Base-by-base conservation (phyloP, 2,888 invertebrate genomes). In the Eutolmus rufibarbis region DNA sequence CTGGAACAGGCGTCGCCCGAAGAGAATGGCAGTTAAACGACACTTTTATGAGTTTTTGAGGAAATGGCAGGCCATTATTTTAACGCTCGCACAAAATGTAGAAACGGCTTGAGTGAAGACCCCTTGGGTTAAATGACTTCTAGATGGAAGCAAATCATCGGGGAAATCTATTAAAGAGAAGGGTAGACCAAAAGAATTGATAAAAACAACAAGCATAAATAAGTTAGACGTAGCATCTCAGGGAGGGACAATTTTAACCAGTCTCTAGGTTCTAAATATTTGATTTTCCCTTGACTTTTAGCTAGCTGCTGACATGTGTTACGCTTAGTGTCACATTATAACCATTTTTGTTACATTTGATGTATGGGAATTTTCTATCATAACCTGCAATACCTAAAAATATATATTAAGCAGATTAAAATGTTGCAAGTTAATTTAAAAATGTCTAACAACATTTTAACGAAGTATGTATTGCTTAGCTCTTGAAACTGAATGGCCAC, bases 141-240 rank as follows among this genome's bases (percentile, higher is more conserved):
- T 31, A 23, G 84, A 40, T 74, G 74, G 12, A 28, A 34, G 19
- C 51, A 84, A 84, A 84, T 74, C 84, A 84, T 66, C 74, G 19
- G 84, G 84, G 84, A 84, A 84, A 84, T 84, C 37, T 84, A 84
- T 84, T 66, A 66, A 43, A 66, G 51, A 84, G 37, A 66, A 66
- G 66, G 66, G 28, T 28, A 66, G 28, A 28, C 28, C 12, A 23
- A 28, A 28, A 66, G 66, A 51, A 66, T 66, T 7, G 12, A 66
- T 14, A 66, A 66, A 57, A 66, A 28, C 23, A 57, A 19, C 9
- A 66, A 28, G 23, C 66, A 66, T 66, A 66, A 66, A 66, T 23
- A 66, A 66, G 23, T 66, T 66, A 28, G 66, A 23, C 28, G 12
- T 56, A 56, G 19, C 66, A 66, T 23, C 12, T 8, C 28, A 8